A percentile compares a stretch with the other conserved stretches of the same genome.
Conservation (phyloP, 2,113 vertebrate species). For the Aix galericulata region DNA sequence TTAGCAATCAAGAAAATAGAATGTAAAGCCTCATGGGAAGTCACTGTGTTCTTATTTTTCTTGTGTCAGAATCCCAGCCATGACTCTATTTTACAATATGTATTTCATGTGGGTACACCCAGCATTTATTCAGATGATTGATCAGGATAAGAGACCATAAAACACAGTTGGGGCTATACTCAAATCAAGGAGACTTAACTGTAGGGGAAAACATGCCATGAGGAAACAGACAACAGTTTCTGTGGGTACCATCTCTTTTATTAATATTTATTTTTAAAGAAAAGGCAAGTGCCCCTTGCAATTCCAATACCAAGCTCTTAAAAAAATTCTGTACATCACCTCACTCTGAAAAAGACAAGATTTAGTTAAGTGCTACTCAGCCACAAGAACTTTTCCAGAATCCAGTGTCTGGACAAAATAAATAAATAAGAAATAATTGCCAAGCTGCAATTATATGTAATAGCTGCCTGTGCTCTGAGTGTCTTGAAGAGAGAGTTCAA, state of each 20-base stretch:
- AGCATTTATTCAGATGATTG: not conserved
- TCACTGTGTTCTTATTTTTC: not conserved
- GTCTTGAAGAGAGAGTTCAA: not conserved
- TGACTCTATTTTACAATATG: not conserved
- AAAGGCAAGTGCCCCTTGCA: not conserved
- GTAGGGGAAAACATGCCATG: not conserved
- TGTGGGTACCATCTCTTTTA: not conserved
- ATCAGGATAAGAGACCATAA: not conserved
- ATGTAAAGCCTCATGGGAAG: not conserved
- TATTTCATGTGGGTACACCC: not conserved
- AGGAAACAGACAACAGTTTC: not conserved
- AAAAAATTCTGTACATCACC: not conserved
- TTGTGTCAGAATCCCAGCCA: not conserved
- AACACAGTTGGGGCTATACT: not conserved
- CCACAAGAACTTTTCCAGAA: not conserved
- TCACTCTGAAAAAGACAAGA: not conserved
- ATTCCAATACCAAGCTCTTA: not conserved
- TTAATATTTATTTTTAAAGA: not conserved
- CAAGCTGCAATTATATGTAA: not conserved
- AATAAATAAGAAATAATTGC: not conserved
- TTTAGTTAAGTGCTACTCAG: not conserved
- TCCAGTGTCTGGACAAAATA: not conserved
- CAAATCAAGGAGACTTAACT: not conserved
- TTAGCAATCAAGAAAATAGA: not conserved
- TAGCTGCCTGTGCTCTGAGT: not conserved